Base-by-base conservation (phyloP, 2,797 vertebrate genomes). In the Champsocephalus gunnari region DNA sequence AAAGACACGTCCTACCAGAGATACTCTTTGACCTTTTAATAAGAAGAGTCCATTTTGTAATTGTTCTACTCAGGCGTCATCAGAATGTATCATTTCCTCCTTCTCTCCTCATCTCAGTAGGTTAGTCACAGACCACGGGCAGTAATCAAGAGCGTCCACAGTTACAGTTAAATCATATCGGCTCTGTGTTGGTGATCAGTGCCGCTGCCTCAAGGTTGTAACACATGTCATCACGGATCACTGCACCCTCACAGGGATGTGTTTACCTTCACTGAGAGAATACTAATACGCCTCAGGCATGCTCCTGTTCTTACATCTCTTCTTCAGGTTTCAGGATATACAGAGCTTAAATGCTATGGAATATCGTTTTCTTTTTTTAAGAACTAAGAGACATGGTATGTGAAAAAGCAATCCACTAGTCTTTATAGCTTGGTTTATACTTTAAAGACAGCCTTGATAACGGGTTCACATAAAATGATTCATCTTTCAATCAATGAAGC, bases 131-230 rank as follows among this genome's bases (percentile, higher is more conserved):
- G 75, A 63, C 82, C 83, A 55, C n/a, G 59, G 32, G 66, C 55
- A 41, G 70, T 61, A 82, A 91, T 90, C 90, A 85, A 66, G 63
- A 56, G 49, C 11, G 9, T 66, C 68, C 74, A 65, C 78, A 61
- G 65, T 59, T 62, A 74, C 51, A 65, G 79, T 75, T 74, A 70
- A 64, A 73, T 44, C 19, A 73, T 59, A 73, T 72, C 60, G 12
- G 69, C 60, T 51, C 51, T 7, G 58, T 73, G 57, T 51, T 38
- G n/a, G 44, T 74, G 71, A 84, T 82, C 75, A 67, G 21, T 34
- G 54, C 68, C 28, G 75, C 69, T 12, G 7, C 53, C 62, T 62
- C 65, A 50, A 77, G 71, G 66, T 64, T 62, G 67, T 55, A 38
- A 66, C 48, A 83, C n/a, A 83, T 45, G 71, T 74, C 47, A 24